phyloP scores from a whole-genome alignment of 35 echinoderm and acorn worm genomes.

The Holothuria glaberrima region DNA sequence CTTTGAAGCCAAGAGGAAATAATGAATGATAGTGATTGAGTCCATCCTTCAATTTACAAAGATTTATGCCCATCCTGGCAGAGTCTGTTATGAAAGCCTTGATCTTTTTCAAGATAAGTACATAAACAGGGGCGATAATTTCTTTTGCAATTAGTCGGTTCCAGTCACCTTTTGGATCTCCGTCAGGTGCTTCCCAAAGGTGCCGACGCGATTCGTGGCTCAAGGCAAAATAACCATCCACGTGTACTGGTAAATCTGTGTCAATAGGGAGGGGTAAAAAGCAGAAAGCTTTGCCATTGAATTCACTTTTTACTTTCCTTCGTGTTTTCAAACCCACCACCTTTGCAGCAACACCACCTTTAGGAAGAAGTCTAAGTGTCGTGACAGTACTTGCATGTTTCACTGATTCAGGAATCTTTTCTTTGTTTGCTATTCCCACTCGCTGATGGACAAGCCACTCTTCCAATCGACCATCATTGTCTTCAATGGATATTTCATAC shows the following conservation, averaged over 20 bases:
- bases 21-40: slow-evolving; percentile 5
- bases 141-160: slow-evolving; percentile 8
- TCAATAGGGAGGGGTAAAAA: slow-evolving; percentile 80
- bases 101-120: neutral
- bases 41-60: neutral
- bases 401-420: neutral
- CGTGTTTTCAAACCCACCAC: neutral
- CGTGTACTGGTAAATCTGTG: slow-evolving; percentile 76
- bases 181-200: slow-evolving; percentile 53
- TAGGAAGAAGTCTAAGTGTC: slow-evolving; percentile 31
- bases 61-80: neutral
- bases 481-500: neutral
- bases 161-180: slow-evolving; percentile 40
- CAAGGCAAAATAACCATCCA: slow-evolving; percentile 86
- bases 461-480: neutral
- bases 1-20: neutral
- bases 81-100: neutral
- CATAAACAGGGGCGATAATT: neutral
- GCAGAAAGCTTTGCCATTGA: slow-evolving; percentile 51
- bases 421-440: neutral
- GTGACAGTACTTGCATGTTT: neutral
- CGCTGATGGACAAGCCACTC: neutral
- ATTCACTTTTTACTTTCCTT: neutral
- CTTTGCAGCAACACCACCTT: slow-evolving; percentile 51
- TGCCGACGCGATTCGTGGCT: slow-evolving; percentile 63